Evolutionary conservation across 2,888 invertebrate genomes (phyloP).

Genomic region (Thymelicus acteon): DNA sequence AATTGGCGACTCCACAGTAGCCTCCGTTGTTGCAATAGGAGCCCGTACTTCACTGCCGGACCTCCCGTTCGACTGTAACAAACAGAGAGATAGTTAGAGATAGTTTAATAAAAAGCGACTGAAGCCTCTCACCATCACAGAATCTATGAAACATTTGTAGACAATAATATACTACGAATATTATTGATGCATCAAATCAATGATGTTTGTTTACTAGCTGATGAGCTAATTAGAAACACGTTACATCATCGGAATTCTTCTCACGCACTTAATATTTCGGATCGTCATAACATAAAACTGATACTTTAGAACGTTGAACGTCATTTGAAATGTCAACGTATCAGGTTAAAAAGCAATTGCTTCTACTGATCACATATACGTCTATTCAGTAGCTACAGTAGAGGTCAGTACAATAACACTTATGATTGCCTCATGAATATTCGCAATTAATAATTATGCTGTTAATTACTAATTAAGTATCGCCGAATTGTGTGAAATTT

Average conservation of each 20-base stretch:
- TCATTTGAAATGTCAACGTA: conserved; percentile 4
- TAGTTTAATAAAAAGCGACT: conserved; percentile 38
- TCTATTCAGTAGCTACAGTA: background rate
- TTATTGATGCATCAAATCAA: background rate
- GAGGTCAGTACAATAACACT: background rate
- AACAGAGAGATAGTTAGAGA: conserved; percentile 53
- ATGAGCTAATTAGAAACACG: background rate
- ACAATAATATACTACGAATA: background rate
- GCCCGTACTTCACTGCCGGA: conserved; percentile 74
- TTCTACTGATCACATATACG: no score
- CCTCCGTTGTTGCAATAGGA: conserved; percentile 84
- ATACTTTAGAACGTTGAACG: background rate
- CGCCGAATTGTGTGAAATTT: conserved; percentile 3
- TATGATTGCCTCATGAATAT: no score
- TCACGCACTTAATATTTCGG: background rate
- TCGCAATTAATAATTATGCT: no score
- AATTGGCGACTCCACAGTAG: conserved; percentile 76
- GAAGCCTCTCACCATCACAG: conserved; percentile 1
- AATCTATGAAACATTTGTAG: conserved; percentile 2
- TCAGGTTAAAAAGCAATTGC: background rate
- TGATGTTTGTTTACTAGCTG: conserved; percentile 6
- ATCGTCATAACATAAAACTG: background rate
- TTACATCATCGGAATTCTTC: background rate
- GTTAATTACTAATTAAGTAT: background rate
- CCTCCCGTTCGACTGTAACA: conserved; percentile 74